Conservation (phyloP, 2,113 vertebrate species). For the Calidris pygmaea region DNA sequence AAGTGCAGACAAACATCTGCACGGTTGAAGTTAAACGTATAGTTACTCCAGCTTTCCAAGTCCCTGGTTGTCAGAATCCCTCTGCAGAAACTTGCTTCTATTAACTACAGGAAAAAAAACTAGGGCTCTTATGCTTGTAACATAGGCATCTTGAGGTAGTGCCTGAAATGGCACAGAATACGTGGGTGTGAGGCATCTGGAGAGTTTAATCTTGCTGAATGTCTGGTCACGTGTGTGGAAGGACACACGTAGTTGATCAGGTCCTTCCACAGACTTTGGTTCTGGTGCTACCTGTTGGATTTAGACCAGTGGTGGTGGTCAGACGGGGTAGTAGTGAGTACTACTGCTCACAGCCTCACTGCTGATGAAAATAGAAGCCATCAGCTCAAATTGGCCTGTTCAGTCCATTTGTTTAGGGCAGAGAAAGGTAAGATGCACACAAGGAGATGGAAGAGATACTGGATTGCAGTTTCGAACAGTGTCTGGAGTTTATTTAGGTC, state of each 20-base stretch:
- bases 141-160: not conserved
- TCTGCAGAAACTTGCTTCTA: not conserved
- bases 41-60: not conserved
- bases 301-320: not conserved
- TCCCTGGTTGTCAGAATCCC: not conserved
- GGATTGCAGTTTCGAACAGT: not conserved
- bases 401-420: not conserved
- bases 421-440: not conserved
- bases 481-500: not conserved
- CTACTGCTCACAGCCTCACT: not conserved
- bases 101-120: not conserved
- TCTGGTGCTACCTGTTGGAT: not conserved
- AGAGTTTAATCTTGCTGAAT: not conserved
- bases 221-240: too few species aligned
- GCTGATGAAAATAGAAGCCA: not conserved
- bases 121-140: not conserved
- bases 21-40: not conserved
- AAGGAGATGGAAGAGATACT: not conserved
- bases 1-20: not conserved
- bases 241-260: fast-evolving
- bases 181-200: not conserved
- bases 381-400: not conserved
- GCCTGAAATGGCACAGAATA: not conserved
- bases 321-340: not conserved
- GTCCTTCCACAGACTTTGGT: not conserved